These are phyloP conservation scores for Luffia ferchaultella DNA, from an alignment of 2,888 invertebrate genomes.

Conservation along the genomic window DNA sequence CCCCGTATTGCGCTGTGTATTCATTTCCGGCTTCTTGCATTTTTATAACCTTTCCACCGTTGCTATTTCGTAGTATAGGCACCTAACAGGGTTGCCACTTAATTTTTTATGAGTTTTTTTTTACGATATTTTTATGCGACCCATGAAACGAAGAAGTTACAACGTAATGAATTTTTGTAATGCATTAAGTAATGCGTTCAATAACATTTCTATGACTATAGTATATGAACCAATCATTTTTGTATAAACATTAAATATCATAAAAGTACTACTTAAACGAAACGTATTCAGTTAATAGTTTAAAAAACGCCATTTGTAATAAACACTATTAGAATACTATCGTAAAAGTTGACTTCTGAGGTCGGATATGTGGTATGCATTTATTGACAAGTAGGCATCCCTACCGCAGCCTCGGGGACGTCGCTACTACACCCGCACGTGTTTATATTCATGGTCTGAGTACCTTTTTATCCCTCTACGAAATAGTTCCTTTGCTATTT, in stretches of 20 bases:
- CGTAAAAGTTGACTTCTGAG: too few species aligned
- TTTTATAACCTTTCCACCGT: constrained; percentile 44
- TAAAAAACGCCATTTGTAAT: too few species aligned
- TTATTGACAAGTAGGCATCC: constrained; percentile 2
- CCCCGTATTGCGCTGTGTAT: constrained; percentile 30
- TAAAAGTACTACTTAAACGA: too few species aligned
- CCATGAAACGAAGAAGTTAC: not conserved
- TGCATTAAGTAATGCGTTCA: not conserved
- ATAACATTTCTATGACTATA: constrained; percentile 1
- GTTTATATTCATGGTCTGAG: constrained; percentile 52
- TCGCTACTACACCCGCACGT: constrained; percentile 26
- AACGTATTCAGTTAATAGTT: too few species aligned
- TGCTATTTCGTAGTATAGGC: constrained; percentile 27
- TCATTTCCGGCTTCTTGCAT: constrained; percentile 55
- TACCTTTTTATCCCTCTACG: constrained; percentile 43
- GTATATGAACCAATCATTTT: too few species aligned
- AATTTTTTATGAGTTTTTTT: not conserved
- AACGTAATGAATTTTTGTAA: not conserved
- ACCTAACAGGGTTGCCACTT: constrained; percentile 25
- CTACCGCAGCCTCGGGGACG: not conserved
- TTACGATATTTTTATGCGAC: not conserved
- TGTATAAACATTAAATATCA: too few species aligned
- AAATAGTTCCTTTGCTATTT: constrained; percentile 47
- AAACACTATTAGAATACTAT: too few species aligned
- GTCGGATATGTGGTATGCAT: too few species aligned